Evolutionary conservation across 2,113 vertebrate species (phyloP).

Genomic region (Brachirus orientalis): DNA sequence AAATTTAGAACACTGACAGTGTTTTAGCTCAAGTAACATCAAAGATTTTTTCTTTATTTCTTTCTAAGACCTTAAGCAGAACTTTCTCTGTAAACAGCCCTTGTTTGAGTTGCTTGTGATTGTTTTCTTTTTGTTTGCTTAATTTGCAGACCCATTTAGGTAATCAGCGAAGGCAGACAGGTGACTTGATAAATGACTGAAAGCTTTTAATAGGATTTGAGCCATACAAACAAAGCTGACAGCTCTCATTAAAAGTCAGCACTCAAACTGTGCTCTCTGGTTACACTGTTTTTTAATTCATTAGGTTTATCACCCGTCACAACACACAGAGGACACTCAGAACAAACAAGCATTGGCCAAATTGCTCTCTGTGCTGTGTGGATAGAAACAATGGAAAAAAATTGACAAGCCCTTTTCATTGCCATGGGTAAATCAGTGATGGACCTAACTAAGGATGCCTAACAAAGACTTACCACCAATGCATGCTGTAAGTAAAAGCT

Average conservation of each 20-base stretch:
- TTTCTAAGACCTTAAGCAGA: conserved; percentile 37
- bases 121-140: conserved; percentile 69
- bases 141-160: conserved; percentile 73
- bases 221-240: conserved; percentile 78
- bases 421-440: conserved; percentile 40
- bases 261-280: conserved; percentile 67
- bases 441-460: conserved; percentile 29
- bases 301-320: conserved; percentile 70
- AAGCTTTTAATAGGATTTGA: conserved; percentile 80
- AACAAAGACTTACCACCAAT: conserved; percentile 31
- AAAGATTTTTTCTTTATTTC: conserved; percentile 24
- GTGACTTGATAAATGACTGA: conserved; percentile 74
- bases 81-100: conserved; percentile 44
- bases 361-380: conserved; percentile 60
- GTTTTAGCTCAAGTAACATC: conserved; percentile 13
- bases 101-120: conserved; percentile 55
- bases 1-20: conserved; percentile 15
- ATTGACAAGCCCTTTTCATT: not conserved
- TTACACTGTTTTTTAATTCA: conserved; percentile 72
- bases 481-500: conserved; percentile 22
- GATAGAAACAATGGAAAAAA: conserved; percentile 66
- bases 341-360: conserved; percentile 70
- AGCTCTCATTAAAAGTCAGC: conserved; percentile 75
- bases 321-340: conserved; percentile 55
- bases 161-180: conserved; percentile 71